A percentile compares a stretch with the other conserved stretches of the same genome.
Conservation (phyloP, 2,888 invertebrate species). For the Conistra vaccinii region DNA sequence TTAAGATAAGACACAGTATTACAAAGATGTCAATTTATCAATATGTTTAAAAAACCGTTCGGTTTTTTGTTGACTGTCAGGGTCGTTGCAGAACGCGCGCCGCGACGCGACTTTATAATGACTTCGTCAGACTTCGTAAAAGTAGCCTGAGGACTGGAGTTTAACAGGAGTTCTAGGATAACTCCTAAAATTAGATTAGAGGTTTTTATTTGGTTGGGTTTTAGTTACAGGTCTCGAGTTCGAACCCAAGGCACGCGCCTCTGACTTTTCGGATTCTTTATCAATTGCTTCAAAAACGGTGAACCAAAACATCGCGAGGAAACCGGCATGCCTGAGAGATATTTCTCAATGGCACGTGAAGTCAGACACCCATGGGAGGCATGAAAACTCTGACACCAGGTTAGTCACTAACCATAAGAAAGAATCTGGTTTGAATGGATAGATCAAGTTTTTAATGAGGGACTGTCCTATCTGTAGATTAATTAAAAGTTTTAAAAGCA, state of each 20-base stretch:
- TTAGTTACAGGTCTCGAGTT: too few relatives aligned
- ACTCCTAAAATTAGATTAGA: slow-evolving; percentile 5
- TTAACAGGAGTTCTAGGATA: neutral
- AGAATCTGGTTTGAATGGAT: too few relatives aligned
- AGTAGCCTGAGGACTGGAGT: slow-evolving; percentile 43
- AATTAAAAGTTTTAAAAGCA: neutral
- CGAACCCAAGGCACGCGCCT: too few relatives aligned
- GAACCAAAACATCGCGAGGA: too few relatives aligned
- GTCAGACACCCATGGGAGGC: too few relatives aligned
- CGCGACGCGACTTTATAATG: slow-evolving; percentile 78
- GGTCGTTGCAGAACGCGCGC: slow-evolving; percentile 70
- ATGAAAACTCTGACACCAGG: too few relatives aligned
- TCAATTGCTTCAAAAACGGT: too few relatives aligned
- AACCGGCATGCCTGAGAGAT: too few relatives aligned
- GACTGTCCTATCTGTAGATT: neutral
- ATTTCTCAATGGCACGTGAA: too few relatives aligned
- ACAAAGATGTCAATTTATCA: neutral
- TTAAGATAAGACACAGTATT: neutral
- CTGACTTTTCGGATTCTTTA: too few relatives aligned
- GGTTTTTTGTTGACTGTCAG: slow-evolving; percentile 68
- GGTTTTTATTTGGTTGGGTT: neutral
- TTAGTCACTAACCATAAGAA: too few relatives aligned
- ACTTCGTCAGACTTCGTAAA: slow-evolving; percentile 61
- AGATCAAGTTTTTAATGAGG: slow-evolving; percentile 20
- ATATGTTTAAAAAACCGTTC: neutral